These are phyloP conservation scores for Etheostoma spectabile DNA, from an alignment of 2,113 vertebrate genomes.

Conservation along the genomic window DNA sequence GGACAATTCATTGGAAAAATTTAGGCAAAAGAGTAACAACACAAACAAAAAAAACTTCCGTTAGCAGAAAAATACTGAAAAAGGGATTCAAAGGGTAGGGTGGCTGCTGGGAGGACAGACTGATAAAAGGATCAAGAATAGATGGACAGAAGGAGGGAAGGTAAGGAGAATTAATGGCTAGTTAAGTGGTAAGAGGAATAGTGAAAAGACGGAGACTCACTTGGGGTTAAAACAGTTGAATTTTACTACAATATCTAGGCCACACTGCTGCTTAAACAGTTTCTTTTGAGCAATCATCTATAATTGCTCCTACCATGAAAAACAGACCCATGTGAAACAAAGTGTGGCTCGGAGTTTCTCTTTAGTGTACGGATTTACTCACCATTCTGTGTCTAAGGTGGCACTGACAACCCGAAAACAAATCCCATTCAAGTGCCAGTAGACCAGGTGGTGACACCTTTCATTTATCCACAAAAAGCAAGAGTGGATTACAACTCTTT, in stretches of 20 bases:
- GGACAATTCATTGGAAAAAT: too few relatives aligned
- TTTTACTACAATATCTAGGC: neutral
- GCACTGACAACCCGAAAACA: constrained; percentile 2
- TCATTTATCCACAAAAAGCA: neutral
- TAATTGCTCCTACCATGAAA: neutral
- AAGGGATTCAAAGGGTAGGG: neutral
- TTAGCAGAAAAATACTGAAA: neutral
- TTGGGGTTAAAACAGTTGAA: neutral
- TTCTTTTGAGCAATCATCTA: neutral
- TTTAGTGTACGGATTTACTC: neutral
- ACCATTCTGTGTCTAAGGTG: neutral
- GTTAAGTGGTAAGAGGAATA: neutral
- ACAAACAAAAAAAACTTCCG: too few relatives aligned
- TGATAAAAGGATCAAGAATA: constrained; percentile 20
- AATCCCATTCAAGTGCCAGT: constrained; percentile 11
- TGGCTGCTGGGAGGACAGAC: constrained; percentile 1
- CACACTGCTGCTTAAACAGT: neutral
- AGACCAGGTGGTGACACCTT: neutral
- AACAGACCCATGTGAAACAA: neutral
- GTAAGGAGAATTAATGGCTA: neutral
- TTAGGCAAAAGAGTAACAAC: too few relatives aligned
- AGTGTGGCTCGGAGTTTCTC: constrained; percentile 17
- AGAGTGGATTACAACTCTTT: neutral
- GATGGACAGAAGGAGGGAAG: neutral
- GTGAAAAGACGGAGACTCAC: neutral